These are phyloP conservation scores for Rhegmatorhina hoffmannsi DNA, from an alignment of 2,113 vertebrate species.

Conservation along the genomic window DNA sequence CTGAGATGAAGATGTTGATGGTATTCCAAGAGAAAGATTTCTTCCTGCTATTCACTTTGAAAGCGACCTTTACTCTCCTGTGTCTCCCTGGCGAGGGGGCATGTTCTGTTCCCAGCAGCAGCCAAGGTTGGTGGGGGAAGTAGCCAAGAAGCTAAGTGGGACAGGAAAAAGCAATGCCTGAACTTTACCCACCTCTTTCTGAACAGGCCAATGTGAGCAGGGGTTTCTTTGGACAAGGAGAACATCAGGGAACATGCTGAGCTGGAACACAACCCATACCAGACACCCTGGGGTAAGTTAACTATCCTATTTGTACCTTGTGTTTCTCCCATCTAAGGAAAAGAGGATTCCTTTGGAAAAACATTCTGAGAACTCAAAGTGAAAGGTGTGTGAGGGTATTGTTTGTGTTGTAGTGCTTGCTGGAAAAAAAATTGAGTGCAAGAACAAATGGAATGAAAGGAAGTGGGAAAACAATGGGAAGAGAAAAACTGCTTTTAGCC, in stretches of 20 bases:
- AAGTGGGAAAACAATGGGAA: constrained; percentile 8
- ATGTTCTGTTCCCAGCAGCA: background rate
- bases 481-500: constrained; percentile 19
- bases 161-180: background rate
- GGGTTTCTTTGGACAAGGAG: background rate
- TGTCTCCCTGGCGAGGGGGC: background rate
- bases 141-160: background rate
- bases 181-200: background rate
- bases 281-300: background rate
- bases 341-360: background rate
- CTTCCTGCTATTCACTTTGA: background rate
- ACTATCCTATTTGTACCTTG: background rate
- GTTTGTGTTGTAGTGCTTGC: background rate
- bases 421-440: background rate
- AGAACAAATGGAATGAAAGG: background rate
- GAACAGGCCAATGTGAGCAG: background rate
- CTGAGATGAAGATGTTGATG: background rate
- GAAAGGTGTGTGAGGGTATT: background rate
- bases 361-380: background rate
- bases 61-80: background rate
- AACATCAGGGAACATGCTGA: background rate
- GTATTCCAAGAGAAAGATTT: background rate
- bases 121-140: background rate
- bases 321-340: background rate
- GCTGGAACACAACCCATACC: background rate